Base-by-base conservation (phyloP, 2,797 vertebrate genomes). In the Manis crassicaudata region DNA sequence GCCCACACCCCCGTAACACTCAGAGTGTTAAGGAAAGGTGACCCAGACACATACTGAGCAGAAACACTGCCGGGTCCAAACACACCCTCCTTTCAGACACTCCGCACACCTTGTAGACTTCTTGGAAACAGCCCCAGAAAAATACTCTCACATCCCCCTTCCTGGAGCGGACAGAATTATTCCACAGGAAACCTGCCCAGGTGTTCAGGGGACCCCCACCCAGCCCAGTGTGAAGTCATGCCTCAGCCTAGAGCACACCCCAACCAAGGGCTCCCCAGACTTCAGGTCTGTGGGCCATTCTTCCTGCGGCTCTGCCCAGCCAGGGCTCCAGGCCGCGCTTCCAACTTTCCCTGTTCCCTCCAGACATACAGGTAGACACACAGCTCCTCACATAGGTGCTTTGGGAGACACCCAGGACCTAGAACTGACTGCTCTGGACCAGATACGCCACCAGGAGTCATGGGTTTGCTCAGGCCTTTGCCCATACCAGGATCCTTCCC, bases 181-280 rank as follows among this genome's bases (percentile, higher is more conserved):
- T 97, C 92, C 95, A 93, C 95, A 96, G 97, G 95, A 96, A 96
- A 88, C 63, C 92, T 72, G 88, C 21, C 86, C 94, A 94, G 95
- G 95, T 94, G 95, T 87, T 83, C 93, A 37, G 50, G 75, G 40
- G 82, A 62, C 90, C 85, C 82, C 63, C n/a, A 0, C 37, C 70
- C n/a, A 65, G 56, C 12, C 37, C 63, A 0, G 4, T 12, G 63
- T 96, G 89, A 96, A 81, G 92, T 95, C 90, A 88, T 82, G 67
- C 54, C 40, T 81, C 56, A 40, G 76, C 46, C 35, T 1, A 6
- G 40, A 5, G 18, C 65, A 79, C 13, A 16, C 72, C 23, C 82
- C 46, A 46, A n/a, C 3, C 2, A 0, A 1, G 46, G 68, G 43
- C 62, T 81, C 62, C 76, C 65, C 9, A 60, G 90, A 75, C 43